Evolutionary conservation across 37 sponge, comb jelly and placozoan genomes (phyloP).

Genomic region (Aplysina aerophoba): DNA sequence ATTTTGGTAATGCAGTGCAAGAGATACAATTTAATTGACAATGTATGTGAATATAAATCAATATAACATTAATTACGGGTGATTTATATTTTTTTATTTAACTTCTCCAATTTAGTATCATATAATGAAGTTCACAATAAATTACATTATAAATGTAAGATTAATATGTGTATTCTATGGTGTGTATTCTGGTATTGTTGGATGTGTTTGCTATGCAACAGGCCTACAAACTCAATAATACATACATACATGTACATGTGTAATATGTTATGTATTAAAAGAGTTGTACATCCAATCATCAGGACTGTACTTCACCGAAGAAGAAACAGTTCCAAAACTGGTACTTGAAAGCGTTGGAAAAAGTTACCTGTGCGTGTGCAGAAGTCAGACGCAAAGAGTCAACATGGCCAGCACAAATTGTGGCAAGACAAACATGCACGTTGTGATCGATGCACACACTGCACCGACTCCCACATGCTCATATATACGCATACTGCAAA

Average conservation of each 20-base stretch:
- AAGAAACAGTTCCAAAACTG: neutral
- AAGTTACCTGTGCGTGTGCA: neutral
- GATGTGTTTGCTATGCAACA: too few relatives aligned
- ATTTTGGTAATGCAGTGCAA: conserved; percentile 29
- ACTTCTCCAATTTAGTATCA: neutral
- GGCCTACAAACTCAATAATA: too few relatives aligned
- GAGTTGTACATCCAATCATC: too few relatives aligned
- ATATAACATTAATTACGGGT: too few relatives aligned
- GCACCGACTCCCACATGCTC: too few relatives aligned
- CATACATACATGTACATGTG: too few relatives aligned
- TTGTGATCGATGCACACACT: too few relatives aligned
- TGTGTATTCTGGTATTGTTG: neutral
- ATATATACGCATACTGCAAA: neutral
- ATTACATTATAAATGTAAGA: neutral
- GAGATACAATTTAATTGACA: neutral
- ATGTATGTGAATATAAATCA: neutral
- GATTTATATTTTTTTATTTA: neutral
- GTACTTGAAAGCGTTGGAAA: conserved; percentile 1
- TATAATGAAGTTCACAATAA: neutral
- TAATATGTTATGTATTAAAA: too few relatives aligned
- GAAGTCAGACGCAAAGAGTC: neutral
- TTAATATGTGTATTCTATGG: neutral
- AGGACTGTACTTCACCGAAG: too few relatives aligned
- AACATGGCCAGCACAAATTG: too few relatives aligned
- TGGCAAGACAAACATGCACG: too few relatives aligned